Conservation (phyloP, 2,888 invertebrate genomes). For the Hypomecis punctinalis region DNA sequence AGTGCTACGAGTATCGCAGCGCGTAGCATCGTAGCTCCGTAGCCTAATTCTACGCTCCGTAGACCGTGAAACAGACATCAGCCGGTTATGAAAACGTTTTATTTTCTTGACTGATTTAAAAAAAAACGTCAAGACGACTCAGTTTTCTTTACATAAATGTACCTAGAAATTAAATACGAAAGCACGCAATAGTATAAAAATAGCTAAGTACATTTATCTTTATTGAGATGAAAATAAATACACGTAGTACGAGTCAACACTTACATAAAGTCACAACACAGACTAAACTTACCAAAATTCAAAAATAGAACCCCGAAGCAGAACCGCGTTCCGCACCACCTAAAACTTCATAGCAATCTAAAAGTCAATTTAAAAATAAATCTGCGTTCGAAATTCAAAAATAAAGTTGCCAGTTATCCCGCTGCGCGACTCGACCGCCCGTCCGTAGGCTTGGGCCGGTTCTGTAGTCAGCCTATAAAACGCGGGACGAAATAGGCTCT, state of each 20-base stretch:
- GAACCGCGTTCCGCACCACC: constrained; percentile 5
- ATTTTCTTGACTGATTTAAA: not conserved
- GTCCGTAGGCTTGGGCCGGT: constrained; percentile 59
- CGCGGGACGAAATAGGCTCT: constrained; percentile 52
- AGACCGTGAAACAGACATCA: constrained; percentile 48
- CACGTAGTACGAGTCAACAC: not conserved
- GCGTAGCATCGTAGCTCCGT: constrained; percentile 48
- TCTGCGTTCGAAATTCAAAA: constrained; percentile 45
- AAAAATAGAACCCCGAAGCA: constrained; percentile 2
- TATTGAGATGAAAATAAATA: no score
- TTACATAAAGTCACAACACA: constrained; percentile 13
- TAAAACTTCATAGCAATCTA: constrained; percentile 15
- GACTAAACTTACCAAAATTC: constrained; percentile 52
- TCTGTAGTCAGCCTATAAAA: constrained; percentile 63
- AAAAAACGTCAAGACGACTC: not conserved
- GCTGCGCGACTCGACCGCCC: constrained; percentile 54
- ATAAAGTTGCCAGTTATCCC: constrained; percentile 44
- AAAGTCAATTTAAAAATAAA: constrained; percentile 33
- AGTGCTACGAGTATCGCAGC: constrained; percentile 44
- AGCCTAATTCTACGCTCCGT: constrained; percentile 56
- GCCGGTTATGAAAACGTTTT: constrained; percentile 9
- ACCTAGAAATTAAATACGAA: not conserved
- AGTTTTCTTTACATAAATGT: not conserved
- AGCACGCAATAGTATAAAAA: no score
- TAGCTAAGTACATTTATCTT: no score